Evolutionary conservation across 2,888 invertebrate genomes (phyloP).

Genomic region (Adelognathus sp.): DNA sequence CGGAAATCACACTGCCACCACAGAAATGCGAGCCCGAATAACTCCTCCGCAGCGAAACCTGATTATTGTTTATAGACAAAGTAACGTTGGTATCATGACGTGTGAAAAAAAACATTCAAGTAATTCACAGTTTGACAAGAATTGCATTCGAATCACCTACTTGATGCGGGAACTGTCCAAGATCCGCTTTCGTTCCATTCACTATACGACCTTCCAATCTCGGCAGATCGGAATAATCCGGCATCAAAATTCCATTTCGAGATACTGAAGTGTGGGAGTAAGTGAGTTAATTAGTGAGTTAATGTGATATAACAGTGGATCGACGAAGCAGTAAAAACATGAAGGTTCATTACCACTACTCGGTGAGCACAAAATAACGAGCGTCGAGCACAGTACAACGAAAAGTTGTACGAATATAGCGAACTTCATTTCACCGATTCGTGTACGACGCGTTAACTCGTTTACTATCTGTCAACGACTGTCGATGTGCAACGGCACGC

Average conservation of each 20-base stretch:
- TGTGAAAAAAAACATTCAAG: background rate
- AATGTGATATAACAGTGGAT: background rate
- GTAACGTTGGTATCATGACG: no score
- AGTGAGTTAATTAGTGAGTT: background rate
- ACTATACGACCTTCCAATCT: conserved; percentile 45
- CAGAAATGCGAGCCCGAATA: conserved; percentile 69
- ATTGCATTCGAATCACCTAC: background rate
- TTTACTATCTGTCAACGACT: conserved; percentile 23
- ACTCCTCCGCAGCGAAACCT: conserved; percentile 72
- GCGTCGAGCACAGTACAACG: background rate
- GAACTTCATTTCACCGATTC: conserved; percentile 12
- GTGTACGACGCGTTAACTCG: background rate
- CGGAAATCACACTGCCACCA: conserved; percentile 69
- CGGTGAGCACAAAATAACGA: background rate
- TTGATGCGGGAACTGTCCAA: conserved; percentile 43
- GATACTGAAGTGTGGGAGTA: background rate
- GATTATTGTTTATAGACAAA: conserved; percentile 3
- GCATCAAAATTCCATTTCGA: background rate
- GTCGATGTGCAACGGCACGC: background rate
- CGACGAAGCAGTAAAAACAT: background rate
- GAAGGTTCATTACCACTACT: conserved; percentile 4
- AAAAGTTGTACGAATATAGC: conserved; percentile 21
- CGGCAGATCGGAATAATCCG: background rate
- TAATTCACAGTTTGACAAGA: background rate
- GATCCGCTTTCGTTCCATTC: conserved; percentile 47